Percentiles rank a stretch among this genome's conserved stretches.
Evolutionary conservation across 2,797 vertebrate species (phyloP).

Genomic region (Cossypha heuglini): DNA sequence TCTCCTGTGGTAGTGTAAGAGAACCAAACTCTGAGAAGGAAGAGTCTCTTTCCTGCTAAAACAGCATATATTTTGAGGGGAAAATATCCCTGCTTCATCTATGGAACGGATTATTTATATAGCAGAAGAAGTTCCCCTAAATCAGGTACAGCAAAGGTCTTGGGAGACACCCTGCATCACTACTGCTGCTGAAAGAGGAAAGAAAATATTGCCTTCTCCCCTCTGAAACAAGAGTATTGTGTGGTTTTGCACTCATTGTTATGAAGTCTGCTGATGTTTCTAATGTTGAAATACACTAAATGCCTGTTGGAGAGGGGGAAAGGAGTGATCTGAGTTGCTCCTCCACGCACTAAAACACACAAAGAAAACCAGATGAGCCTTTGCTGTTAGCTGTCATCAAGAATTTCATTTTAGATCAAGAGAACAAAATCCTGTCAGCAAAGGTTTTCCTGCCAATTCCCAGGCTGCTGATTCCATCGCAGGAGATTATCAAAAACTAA

Average conservation of each 20-base stretch:
- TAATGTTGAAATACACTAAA: background rate
- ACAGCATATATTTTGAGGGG: background rate
- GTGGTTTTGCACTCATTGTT: background rate
- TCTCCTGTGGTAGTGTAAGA: background rate
- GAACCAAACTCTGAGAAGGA: background rate
- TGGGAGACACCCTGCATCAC: background rate
- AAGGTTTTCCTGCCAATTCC: background rate
- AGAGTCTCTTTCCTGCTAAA: background rate
- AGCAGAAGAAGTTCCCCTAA: background rate
- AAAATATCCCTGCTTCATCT: background rate
- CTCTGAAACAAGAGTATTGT: background rate
- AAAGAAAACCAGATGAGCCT: background rate
- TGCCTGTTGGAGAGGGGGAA: background rate
- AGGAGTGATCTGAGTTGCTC: background rate
- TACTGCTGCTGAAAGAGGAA: background rate
- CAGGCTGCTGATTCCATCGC: background rate
- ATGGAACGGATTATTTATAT: background rate
- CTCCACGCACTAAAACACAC: background rate
- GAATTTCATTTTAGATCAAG: background rate
- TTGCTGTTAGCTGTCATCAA: background rate
- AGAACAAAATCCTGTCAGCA: background rate
- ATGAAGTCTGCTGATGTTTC: background rate
- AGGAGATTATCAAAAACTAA: background rate
- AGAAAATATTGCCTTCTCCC: background rate
- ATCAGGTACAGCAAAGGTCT: background rate